These are phyloP conservation scores for Sympetrum striolatum DNA, from an alignment of 2,888 invertebrate genomes.

Conservation along the genomic window DNA sequence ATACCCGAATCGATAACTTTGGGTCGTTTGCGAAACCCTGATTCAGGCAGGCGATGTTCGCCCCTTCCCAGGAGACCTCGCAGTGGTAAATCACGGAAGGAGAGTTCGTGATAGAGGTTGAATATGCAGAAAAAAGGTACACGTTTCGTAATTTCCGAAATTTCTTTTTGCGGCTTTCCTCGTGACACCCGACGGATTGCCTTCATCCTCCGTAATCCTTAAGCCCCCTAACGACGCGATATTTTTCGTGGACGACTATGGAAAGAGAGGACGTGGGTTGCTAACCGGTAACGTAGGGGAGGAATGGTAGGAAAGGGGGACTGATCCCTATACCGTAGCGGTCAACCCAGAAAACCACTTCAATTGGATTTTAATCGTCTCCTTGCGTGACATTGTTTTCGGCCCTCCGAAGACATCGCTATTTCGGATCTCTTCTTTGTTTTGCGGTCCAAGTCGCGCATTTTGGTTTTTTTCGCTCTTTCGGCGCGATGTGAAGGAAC, in stretches of 20 bases:
- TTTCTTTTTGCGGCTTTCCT: neutral
- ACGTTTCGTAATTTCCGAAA: neutral
- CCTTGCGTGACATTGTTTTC: slow-evolving; percentile 37
- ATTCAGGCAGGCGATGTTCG: too few species aligned
- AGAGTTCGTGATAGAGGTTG: neutral
- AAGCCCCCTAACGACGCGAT: slow-evolving; percentile 18
- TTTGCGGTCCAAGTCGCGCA: neutral
- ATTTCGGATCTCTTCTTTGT: slow-evolving; percentile 22
- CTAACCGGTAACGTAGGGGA: neutral
- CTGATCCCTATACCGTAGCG: neutral
- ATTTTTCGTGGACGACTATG: neutral
- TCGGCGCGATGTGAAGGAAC: neutral
- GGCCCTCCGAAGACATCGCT: neutral
- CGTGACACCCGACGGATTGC: neutral
- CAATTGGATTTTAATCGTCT: slow-evolving; percentile 41
- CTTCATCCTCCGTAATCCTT: neutral
- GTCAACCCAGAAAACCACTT: slow-evolving; percentile 20
- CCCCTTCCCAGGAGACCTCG: too few species aligned
- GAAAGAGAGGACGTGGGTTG: neutral
- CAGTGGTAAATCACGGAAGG: too few species aligned
- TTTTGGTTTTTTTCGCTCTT: neutral
- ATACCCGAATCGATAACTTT: too few species aligned
- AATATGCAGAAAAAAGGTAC: neutral
- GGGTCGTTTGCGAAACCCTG: too few species aligned
- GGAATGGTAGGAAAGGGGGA: neutral